Evolutionary conservation across 2,888 invertebrate species (phyloP), one percentile per base, ranked within the genome.

Genomic region (Tenodera sinensis): DNA sequence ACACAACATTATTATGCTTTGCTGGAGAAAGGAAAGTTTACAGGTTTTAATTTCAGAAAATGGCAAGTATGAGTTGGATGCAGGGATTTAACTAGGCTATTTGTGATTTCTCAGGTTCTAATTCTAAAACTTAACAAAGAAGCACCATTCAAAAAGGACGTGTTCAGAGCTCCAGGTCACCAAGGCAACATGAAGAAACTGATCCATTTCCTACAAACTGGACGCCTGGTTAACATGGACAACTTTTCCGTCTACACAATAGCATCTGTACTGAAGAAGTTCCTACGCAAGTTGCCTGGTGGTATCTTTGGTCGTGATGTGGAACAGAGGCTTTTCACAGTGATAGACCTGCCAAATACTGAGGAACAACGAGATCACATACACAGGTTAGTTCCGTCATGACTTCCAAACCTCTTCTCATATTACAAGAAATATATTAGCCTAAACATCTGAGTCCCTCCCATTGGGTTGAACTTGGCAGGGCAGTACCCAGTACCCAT

Each of bases 221-320:
- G 98, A 83, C 95, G 98, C 88, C 94, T 98, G 91, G 97, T 98
- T 90, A 98, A 98, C 94, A 97, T 98, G 92, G 98, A 98, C 93
- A 98, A 98, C 93, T 98, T 98, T 93, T 98, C 98, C 91, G 98
- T 99, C 90, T 99, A 99, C 94, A 99, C 99, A 42, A 98, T 99
- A 92, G 99, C 99, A 90, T 99, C 99, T 93, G 99, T 99, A 90
- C 95, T 99, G 91, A 99, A 99, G 95, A 99, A 99, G 94, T 99
- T 99, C 94, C 95, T 99, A 89, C 95, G 99, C 91, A 99, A 99
- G 95, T 96, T 99, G 92, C 99, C 99, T 27, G 98, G 98, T 89
- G 99, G 99, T 81, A 97, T 99, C 90, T 99, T 99, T 94, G 98
- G 99, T 0, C 95, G 96, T 71, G 97, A 97, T 89, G 97, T 98